phyloP scores from a whole-genome alignment of 2,797 vertebrate genomes.

The Manis javanica region DNA sequence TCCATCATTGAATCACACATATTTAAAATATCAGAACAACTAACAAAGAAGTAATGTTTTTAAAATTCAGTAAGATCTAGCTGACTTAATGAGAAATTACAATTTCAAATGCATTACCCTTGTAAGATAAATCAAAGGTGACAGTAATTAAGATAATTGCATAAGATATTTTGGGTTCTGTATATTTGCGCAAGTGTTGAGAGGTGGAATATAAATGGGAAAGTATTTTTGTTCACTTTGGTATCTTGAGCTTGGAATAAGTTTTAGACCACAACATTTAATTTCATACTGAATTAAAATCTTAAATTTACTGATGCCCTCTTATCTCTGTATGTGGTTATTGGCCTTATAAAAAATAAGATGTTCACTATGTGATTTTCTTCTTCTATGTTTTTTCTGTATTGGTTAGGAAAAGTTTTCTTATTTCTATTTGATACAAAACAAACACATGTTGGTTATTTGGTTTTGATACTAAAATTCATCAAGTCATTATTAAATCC shows the following conservation, averaged over 20 bases:
- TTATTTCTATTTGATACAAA: not conserved
- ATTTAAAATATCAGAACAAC: constrained; percentile 54
- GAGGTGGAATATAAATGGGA: constrained; percentile 79
- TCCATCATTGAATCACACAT: constrained; percentile 21
- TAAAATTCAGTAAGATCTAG: constrained; percentile 61
- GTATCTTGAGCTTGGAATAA: constrained; percentile 39
- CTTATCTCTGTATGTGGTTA: not conserved
- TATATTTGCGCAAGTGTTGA: constrained; percentile 68
- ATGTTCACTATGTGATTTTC: not conserved
- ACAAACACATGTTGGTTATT: not conserved
- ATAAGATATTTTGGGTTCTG: constrained; percentile 81
- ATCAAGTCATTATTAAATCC: not conserved
- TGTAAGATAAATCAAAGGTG: constrained; percentile 81
- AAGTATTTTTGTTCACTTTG: constrained; percentile 75
- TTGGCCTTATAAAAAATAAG: not conserved
- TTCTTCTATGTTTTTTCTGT: not conserved
- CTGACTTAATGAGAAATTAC: constrained; percentile 80
- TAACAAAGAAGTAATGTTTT: constrained; percentile 62
- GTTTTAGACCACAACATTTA: constrained; percentile 34
- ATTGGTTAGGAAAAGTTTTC: not conserved
- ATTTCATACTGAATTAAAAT: constrained; percentile 46
- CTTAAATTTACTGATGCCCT: constrained; percentile 22
- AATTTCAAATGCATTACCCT: constrained; percentile 82
- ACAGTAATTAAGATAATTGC: constrained; percentile 82
- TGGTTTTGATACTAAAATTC: constrained; percentile 17